Conservation (phyloP, 1,140 invertebrate species). For the Caenorhabditis brenneri region DNA sequence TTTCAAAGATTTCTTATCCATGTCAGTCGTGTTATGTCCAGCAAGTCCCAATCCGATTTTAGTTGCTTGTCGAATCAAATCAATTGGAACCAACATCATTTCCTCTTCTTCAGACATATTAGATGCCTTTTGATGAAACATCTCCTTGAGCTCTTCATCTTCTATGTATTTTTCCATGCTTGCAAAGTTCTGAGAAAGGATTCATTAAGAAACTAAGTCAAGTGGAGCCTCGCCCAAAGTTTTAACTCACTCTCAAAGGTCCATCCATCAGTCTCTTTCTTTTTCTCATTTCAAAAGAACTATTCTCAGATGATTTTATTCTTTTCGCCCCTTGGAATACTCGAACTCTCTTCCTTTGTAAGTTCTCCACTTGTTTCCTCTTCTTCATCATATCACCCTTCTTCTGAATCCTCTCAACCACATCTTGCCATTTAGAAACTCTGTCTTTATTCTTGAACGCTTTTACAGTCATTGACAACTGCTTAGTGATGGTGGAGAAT, state of each 20-base stretch:
- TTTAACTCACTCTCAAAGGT: not conserved
- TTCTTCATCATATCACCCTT: constrained; percentile 19
- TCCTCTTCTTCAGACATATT: constrained; percentile 48
- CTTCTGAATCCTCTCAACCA: constrained; percentile 48
- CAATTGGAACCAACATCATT: constrained; percentile 50
- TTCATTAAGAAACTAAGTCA: no score
- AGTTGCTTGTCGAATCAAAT: constrained; percentile 12
- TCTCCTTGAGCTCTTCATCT: constrained; percentile 10
- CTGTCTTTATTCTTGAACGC: constrained; percentile 41
- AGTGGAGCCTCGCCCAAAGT: no score
- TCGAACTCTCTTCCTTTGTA: constrained; percentile 51
- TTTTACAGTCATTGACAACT: constrained; percentile 33
- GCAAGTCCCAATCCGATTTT: constrained; percentile 59
- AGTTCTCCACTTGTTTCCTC: constrained; percentile 42
- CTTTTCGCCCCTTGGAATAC: constrained; percentile 38
- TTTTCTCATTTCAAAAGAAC: not conserved
- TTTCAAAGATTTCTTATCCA: constrained; percentile 65
- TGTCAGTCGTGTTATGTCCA: constrained; percentile 62
- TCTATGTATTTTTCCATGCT: constrained; percentile 12
- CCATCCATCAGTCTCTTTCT: constrained; percentile 2
- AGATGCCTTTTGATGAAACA: constrained; percentile 25
- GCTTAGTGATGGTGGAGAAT: constrained; percentile 11
- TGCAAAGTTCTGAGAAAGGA: not conserved
- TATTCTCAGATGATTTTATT: constrained; percentile 12
- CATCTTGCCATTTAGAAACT: constrained; percentile 61